A percentile compares a stretch with the other conserved stretches of the same genome.
Conservation (phyloP, 2,888 invertebrate genomes). For the Thymelicus lineola region DNA sequence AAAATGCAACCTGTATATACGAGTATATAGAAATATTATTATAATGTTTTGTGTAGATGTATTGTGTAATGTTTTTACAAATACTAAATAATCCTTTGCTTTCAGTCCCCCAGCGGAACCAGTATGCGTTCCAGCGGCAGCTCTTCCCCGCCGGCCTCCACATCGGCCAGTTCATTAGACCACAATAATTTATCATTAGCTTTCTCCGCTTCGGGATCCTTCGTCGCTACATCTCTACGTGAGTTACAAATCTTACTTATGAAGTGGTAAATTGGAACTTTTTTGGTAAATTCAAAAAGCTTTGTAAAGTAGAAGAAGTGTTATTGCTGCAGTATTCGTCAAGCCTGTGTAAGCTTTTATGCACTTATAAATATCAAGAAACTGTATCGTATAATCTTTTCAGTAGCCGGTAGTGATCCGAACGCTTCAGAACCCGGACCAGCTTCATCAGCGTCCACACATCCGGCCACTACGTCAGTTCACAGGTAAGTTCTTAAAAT, state of each 20-base stretch:
- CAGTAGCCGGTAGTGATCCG: constrained; percentile 48
- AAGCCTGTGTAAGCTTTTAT: neutral
- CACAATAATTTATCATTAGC: constrained; percentile 78
- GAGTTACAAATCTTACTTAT: constrained; percentile 47
- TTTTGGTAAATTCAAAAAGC: no score
- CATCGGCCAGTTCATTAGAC: constrained; percentile 80
- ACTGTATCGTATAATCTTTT: constrained; percentile 15
- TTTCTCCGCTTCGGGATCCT: constrained; percentile 77
- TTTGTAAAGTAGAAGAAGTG: no score
- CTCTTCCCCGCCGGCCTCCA: constrained; percentile 75
- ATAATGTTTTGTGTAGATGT: no score
- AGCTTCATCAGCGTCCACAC: constrained; percentile 59
- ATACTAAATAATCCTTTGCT: neutral
- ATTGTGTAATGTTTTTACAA: no score
- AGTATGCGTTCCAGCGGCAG: constrained; percentile 74
- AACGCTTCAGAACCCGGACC: constrained; percentile 49
- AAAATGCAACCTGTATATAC: no score
- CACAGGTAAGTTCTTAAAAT: constrained; percentile 57
- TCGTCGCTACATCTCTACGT: constrained; percentile 70
- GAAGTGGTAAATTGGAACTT: neutral
- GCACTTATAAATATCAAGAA: neutral
- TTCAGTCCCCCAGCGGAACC: constrained; percentile 74
- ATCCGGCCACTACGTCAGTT: constrained; percentile 64
- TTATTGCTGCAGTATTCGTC: no score
- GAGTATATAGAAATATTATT: no score